A percentile compares a stretch with the other conserved stretches of the same genome.
Conservation (phyloP, 2,113 vertebrate species). For the Onychostruthus taczanowskii region DNA sequence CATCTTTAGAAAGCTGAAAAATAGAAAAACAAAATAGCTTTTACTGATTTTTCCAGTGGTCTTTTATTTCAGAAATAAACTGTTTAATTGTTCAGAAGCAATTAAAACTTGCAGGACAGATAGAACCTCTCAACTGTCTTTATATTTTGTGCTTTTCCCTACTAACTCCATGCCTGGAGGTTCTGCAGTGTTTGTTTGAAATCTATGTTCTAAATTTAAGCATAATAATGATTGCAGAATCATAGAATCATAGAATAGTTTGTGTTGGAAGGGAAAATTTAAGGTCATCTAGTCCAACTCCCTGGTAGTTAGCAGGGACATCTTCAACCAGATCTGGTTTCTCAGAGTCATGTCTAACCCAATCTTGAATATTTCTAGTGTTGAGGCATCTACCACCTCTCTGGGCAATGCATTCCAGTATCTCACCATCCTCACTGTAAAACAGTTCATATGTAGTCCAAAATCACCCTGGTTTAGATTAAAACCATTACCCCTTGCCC, state of each 20-base stretch:
- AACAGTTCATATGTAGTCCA: background rate
- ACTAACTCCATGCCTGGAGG: background rate
- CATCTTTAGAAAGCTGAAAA: background rate
- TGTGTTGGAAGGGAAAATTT: background rate
- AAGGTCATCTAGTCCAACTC: background rate
- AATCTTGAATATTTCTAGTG: background rate
- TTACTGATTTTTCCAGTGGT: background rate
- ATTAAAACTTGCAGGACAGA: background rate
- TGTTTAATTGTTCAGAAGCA: background rate
- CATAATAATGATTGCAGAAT: background rate
- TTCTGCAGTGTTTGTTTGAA: background rate
- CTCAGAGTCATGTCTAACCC: background rate
- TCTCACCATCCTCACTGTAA: background rate
- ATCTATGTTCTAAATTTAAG: background rate
- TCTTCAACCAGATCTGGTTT: background rate
- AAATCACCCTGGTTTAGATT: background rate
- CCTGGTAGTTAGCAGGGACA: no score
- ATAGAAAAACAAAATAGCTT: background rate
- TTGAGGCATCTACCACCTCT: background rate
- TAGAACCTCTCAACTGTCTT: background rate
- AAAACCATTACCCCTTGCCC: background rate
- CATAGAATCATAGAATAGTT: background rate
- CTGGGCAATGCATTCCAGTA: background rate
- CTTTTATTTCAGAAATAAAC: background rate
- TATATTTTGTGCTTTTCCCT: background rate